A percentile compares a stretch with the other conserved stretches of the same genome.
Conservation (phyloP, 1,140 invertebrate genomes). For the Meloidogyne floridensis region DNA sequence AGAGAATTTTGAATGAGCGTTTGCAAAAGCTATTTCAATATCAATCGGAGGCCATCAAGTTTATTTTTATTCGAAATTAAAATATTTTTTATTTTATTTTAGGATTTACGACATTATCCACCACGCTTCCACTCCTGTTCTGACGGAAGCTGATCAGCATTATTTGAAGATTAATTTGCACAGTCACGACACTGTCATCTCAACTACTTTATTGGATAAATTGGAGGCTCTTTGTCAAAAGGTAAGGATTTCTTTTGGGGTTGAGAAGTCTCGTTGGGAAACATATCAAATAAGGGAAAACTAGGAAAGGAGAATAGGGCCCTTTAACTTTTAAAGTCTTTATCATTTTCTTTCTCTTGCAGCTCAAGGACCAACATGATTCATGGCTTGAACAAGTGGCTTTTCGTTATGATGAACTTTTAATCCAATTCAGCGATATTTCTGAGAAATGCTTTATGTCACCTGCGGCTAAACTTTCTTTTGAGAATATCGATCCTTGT, state of each 20-base stretch:
- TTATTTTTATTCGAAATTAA: background rate
- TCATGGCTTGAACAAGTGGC: constrained; percentile 32
- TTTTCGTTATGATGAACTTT: constrained; percentile 33
- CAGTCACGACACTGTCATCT: background rate
- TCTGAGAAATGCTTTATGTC: constrained; percentile 32
- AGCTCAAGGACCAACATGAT: constrained; percentile 34
- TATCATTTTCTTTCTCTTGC: background rate
- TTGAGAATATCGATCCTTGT: constrained; percentile 22
- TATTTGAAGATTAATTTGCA: constrained; percentile 14
- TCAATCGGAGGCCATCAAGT: constrained; percentile 19
- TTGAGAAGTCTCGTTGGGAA: too few relatives aligned
- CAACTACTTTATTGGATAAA: constrained; percentile 16
- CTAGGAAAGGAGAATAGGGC: too few relatives aligned
- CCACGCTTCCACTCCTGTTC: background rate
- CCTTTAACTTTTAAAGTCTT: background rate
- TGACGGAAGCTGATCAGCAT: background rate
- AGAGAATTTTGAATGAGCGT: constrained; percentile 4
- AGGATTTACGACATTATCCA: constrained; percentile 17
- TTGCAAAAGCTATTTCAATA: constrained; percentile 14
- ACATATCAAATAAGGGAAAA: too few relatives aligned
- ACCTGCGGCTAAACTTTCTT: background rate
- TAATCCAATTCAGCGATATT: constrained; percentile 25
- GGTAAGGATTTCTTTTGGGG: background rate
- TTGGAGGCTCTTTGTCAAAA: constrained; percentile 16
- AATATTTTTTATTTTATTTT: background rate